These are phyloP conservation scores for Psilopogon haemacephalus DNA, from an alignment of 2,113 vertebrate genomes.

Conservation along the genomic window DNA sequence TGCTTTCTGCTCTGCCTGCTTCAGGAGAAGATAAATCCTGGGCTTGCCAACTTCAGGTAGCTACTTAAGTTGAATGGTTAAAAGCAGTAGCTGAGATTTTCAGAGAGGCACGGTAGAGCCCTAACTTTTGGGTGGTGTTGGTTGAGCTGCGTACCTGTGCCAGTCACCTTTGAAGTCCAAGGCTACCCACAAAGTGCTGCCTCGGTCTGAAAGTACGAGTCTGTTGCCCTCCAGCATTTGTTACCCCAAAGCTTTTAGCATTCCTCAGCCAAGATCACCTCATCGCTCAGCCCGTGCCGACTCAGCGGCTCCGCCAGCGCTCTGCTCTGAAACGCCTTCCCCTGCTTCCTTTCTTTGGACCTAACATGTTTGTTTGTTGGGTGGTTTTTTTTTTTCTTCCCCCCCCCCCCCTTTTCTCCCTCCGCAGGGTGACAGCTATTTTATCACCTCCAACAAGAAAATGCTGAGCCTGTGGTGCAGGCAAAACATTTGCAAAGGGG, in stretches of 20 bases:
- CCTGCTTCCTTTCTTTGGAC: slow-evolving; percentile 30
- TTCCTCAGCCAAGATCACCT: neutral
- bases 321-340: neutral
- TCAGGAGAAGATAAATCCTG: no score
- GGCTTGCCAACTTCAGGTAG: accelerated
- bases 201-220: neutral
- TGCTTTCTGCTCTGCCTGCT: no score
- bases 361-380: neutral
- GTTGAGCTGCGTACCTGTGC: neutral
- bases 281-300: neutral
- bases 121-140: neutral
- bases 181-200: neutral
- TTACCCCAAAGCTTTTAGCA: neutral
- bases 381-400: no score
- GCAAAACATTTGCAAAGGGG: slow-evolving; percentile 70
- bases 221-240: neutral
- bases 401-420: slow-evolving; percentile 54
- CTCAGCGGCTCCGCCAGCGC: slow-evolving; percentile 44
- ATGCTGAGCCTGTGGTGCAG: slow-evolving; percentile 67
- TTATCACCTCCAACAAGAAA: slow-evolving; percentile 70
- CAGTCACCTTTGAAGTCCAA: neutral
- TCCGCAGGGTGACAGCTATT: slow-evolving; percentile 68
- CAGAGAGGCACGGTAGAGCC: accelerated
- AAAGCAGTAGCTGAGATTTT: neutral
- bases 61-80: neutral